Percentiles rank a stretch among this genome's conserved stretches.
phyloP scores from a whole-genome alignment of 1,140 invertebrate genomes.

The Megalopta genalis region DNA sequence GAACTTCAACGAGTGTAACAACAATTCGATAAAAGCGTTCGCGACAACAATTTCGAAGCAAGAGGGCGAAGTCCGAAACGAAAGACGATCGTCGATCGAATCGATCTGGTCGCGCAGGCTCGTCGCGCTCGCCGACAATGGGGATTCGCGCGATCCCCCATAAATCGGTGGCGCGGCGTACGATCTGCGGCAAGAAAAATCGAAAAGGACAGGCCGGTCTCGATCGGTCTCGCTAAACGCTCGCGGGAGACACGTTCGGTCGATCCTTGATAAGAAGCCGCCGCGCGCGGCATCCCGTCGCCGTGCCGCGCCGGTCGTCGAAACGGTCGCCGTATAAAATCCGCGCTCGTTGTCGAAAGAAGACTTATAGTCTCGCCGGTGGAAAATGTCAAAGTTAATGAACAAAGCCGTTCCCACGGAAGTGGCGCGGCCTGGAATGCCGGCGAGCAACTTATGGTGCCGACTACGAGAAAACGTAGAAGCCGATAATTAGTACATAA shows the following conservation, averaged over 20 bases:
- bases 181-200: too few relatives aligned
- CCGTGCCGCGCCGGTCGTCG: neutral
- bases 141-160: too few relatives aligned
- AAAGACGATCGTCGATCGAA: too few relatives aligned
- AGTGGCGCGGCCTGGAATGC: slow-evolving; percentile 38
- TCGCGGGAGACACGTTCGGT: neutral
- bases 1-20: too few relatives aligned
- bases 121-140: too few relatives aligned
- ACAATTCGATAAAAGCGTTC: too few relatives aligned
- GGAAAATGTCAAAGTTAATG: slow-evolving; percentile 49
- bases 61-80: too few relatives aligned
- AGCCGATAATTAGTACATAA: slow-evolving; percentile 48
- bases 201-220: too few relatives aligned
- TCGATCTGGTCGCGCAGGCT: too few relatives aligned
- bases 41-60: too few relatives aligned
- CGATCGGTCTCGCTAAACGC: neutral
- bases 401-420: slow-evolving; percentile 54
- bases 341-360: slow-evolving; percentile 14
- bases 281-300: neutral
- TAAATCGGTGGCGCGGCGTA: too few relatives aligned
- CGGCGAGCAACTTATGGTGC: slow-evolving; percentile 23
- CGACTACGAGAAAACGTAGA: slow-evolving; percentile 38
- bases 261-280: neutral
- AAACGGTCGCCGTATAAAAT: neutral
- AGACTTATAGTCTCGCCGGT: slow-evolving; percentile 27